phyloP scores from a whole-genome alignment of 2,113 vertebrate species.

The Panurus biarmicus region DNA sequence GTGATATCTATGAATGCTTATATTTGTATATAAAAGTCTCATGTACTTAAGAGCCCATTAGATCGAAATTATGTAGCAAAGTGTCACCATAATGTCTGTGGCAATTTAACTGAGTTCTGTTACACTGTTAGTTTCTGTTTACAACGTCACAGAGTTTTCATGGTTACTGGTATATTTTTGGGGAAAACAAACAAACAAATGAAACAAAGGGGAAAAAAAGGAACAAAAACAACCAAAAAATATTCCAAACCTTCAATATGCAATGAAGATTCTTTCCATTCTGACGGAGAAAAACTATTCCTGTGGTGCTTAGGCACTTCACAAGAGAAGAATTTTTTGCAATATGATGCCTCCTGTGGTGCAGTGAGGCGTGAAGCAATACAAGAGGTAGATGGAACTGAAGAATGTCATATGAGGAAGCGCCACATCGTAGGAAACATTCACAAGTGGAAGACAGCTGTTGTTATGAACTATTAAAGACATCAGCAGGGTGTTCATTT shows the following conservation, averaged over 20 bases:
- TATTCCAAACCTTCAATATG: background rate
- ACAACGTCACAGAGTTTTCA: background rate
- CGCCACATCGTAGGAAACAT: background rate
- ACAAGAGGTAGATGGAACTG: background rate
- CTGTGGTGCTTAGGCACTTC: background rate
- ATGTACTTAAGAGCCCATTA: background rate
- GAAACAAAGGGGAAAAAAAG: background rate
- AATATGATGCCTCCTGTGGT: background rate
- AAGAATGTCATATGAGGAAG: background rate
- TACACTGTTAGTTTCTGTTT: background rate
- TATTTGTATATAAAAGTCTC: background rate
- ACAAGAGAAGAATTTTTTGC: background rate
- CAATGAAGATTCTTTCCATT: background rate
- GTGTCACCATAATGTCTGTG: background rate
- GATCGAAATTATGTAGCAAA: background rate
- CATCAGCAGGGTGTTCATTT: background rate
- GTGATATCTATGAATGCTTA: background rate
- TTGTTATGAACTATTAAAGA: slow-evolving; percentile 33
- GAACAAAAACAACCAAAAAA: background rate
- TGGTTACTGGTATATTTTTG: background rate
- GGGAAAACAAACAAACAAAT: background rate
- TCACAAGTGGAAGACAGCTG: slow-evolving; percentile 32
- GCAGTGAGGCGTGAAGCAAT: background rate
- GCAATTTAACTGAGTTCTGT: background rate
- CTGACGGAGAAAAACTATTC: background rate